A percentile compares a stretch with the other conserved stretches of the same genome.
Conservation (phyloP, 2,113 vertebrate species). For the Ifrita kowaldi region DNA sequence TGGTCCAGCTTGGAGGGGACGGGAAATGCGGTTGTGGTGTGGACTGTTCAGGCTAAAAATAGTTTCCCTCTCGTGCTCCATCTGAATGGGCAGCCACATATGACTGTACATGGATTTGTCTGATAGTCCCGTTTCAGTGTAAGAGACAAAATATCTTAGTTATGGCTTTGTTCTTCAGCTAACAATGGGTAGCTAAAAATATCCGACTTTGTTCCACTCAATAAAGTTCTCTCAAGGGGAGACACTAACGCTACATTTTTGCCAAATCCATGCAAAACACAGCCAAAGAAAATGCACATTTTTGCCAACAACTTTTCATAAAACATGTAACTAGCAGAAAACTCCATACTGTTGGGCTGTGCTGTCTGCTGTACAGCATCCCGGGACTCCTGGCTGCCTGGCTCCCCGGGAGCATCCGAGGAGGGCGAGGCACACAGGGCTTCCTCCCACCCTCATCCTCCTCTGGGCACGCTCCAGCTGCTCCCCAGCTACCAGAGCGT, state of each 20-base stretch:
- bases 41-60: slow-evolving; percentile 29
- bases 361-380: neutral
- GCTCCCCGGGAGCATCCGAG: neutral
- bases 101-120: slow-evolving; percentile 62
- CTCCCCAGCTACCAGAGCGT: rapidly evolving
- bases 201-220: slow-evolving; percentile 67
- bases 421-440: neutral
- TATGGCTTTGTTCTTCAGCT: slow-evolving; percentile 70
- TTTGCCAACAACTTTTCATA: slow-evolving; percentile 58
- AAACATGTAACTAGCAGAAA: slow-evolving; percentile 42
- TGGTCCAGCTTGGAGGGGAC: neutral
- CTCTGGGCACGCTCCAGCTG: neutral
- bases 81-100: slow-evolving; percentile 45
- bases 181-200: slow-evolving; percentile 75
- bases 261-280: slow-evolving; percentile 35
- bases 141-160: slow-evolving; percentile 70
- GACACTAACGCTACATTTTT: slow-evolving; percentile 49
- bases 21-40: neutral
- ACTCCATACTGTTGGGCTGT: neutral
- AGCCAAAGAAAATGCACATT: slow-evolving; percentile 61
- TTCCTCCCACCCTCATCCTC: neutral
- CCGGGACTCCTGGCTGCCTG: neutral
- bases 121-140: slow-evolving; percentile 37
- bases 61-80: slow-evolving; percentile 23
- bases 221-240: slow-evolving; percentile 59